Conservation (phyloP, 1,140 invertebrate species). For the Pinna nobilis region DNA sequence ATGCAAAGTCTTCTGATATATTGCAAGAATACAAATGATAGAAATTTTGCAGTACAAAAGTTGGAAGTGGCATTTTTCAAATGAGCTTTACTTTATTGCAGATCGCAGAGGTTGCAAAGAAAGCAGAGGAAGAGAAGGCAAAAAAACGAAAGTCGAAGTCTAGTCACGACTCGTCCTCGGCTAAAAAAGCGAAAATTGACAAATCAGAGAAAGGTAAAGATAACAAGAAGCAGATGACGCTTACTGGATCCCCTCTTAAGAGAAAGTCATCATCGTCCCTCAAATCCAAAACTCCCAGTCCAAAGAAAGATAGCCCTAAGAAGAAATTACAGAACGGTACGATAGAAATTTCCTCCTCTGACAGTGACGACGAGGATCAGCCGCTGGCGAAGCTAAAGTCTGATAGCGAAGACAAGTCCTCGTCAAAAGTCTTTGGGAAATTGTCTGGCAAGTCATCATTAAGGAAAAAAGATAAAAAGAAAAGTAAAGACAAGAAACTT, state of each 20-base stretch:
- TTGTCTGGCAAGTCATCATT: neutral
- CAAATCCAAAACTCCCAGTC: conserved; percentile 6
- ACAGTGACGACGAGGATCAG: conserved; percentile 38
- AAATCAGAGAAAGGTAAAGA: conserved; percentile 47
- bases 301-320: neutral
- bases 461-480: conserved; percentile 12
- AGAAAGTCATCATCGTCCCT: conserved; percentile 42
- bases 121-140: conserved; percentile 49
- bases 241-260: conserved; percentile 33
- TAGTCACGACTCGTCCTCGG: conserved; percentile 23
- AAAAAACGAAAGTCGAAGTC: conserved; percentile 46
- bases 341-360: neutral
- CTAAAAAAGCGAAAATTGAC: conserved; percentile 53
- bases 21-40: too few relatives aligned
- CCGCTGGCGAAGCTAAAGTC: conserved; percentile 17
- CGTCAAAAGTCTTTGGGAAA: neutral
- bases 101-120: conserved; percentile 58
- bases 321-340: too few relatives aligned
- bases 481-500: neutral
- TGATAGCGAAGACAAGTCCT: conserved; percentile 8
- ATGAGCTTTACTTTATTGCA: conserved; percentile 18
- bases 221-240: conserved; percentile 40
- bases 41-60: too few relatives aligned
- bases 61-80: too few relatives aligned
- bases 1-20: too few relatives aligned